Base-by-base conservation (phyloP, 2,113 vertebrate species). In the Podocnemis expansa region DNA sequence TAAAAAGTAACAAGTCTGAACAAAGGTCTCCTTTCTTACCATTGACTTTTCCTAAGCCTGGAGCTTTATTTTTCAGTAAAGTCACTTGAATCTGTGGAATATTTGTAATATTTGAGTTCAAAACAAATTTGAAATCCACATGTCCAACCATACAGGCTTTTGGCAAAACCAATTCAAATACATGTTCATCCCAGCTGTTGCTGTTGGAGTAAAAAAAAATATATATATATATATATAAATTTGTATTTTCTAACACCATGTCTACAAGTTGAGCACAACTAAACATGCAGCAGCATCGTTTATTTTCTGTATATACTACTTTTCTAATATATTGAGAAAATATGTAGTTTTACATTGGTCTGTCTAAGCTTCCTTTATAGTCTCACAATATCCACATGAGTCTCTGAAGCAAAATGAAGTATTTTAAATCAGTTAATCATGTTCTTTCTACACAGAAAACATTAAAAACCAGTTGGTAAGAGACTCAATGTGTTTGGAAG, bases 91-190 rank as follows among this genome's bases (percentile, higher is more conserved):
- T 99, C 97, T 99, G 99, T 78, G 99, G 99, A 98, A 99, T 99
- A 98, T 98, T 99, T 95, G 99, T 98, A 95, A 99, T 99, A 97
- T 99, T 99, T 95, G 99, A 98, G 92, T 99, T 99, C 97, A 99
- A 98, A 97, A 99, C 98, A 93, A 99, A 99, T 97, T 99, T 99
- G 98, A 99, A 99, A 98, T 99, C 99, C 97, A 99, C 99, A 2
- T 99, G 99, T 94, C 99, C 99, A 95, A 99, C 99, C 99, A 99
- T 99, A 98, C 99, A 99, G 89, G 99, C 99, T 98, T 99, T 99
- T 43, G 99, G 99, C 43, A 99, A 98, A 94, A 99, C 99, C 94
- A 99, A 96, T 97, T 99, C 99, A 97, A 99, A 99, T 52, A 99
- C 99, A 89, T 99, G 99, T 93, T 99, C 99, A 75, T 99, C 99